A percentile compares a stretch with the other conserved stretches of the same genome.
Evolutionary conservation across 2,797 vertebrate species (phyloP).

Genomic region (Cephalopachus bancanus): DNA sequence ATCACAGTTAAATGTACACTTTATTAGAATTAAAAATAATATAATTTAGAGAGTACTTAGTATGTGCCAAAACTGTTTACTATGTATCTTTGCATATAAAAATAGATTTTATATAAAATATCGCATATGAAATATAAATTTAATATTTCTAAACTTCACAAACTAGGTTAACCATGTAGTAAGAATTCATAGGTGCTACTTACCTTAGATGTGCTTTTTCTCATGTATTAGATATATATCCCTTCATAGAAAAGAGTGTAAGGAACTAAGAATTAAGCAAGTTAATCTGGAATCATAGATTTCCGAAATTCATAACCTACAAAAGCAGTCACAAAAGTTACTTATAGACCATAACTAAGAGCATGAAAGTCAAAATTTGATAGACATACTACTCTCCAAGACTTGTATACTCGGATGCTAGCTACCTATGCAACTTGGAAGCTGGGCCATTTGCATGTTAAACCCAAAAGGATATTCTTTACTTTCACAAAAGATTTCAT

Average conservation of each 20-base stretch:
- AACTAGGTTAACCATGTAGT: neutral
- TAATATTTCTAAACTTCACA: slow-evolving; percentile 42
- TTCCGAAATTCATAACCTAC: slow-evolving; percentile 38
- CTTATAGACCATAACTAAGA: neutral
- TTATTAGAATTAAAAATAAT: slow-evolving; percentile 31
- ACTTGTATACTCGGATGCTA: neutral
- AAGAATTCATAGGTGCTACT: slow-evolving; percentile 1
- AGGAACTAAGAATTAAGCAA: slow-evolving; percentile 28
- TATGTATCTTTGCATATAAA: neutral
- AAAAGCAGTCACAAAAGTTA: slow-evolving; percentile 3
- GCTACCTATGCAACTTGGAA: neutral
- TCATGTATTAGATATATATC: neutral
- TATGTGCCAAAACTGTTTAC: neutral
- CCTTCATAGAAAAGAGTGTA: slow-evolving; percentile 43
- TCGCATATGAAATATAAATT: neutral
- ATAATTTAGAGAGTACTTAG: neutral
- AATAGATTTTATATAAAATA: neutral
- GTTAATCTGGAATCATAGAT: neutral
- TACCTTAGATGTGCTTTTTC: slow-evolving; percentile 2
- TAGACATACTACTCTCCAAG: neutral
- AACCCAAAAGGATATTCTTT: neutral
- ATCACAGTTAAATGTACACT: slow-evolving; percentile 9
- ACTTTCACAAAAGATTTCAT: neutral
- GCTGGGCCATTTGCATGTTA: neutral
- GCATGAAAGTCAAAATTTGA: neutral